Conservation (phyloP, 92 coral and sea anemone species). For the Metridium senile region DNA sequence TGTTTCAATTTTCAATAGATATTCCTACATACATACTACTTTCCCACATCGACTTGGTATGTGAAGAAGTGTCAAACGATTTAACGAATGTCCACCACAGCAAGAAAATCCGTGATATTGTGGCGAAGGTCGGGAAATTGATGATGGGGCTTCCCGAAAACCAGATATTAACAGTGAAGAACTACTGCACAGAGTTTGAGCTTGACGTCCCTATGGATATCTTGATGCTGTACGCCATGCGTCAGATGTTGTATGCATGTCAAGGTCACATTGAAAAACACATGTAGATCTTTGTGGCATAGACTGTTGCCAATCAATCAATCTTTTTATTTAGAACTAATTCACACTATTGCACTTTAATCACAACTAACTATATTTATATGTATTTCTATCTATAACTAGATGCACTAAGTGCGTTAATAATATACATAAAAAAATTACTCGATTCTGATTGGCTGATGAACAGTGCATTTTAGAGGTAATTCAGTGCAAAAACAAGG, state of each 20-base stretch:
- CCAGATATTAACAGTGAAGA: constrained; percentile 25
- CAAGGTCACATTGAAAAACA: constrained; percentile 15
- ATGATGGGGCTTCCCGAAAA: constrained; percentile 19
- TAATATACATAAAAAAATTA: too few relatives aligned
- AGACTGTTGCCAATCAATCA: too few relatives aligned
- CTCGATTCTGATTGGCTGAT: too few relatives aligned
- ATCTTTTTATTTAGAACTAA: too few relatives aligned
- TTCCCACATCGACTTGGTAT: constrained; percentile 29
- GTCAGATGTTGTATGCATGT: constrained; percentile 10
- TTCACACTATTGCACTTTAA: too few relatives aligned
- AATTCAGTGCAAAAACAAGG: too few relatives aligned
- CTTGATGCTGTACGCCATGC: constrained; percentile 19
- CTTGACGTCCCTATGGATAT: constrained; percentile 5
- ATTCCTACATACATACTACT: constrained; percentile 14
- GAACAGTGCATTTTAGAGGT: too few relatives aligned
- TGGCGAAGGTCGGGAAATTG: neutral
- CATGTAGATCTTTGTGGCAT: too few relatives aligned
- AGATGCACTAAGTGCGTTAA: too few relatives aligned
- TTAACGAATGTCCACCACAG: neutral
- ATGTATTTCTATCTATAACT: too few relatives aligned
- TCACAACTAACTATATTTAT: too few relatives aligned
- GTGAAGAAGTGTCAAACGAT: neutral
- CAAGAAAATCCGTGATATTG: neutral
- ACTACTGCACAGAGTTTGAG: constrained; percentile 3
- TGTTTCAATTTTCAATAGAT: neutral